A percentile compares a stretch with the other conserved stretches of the same genome.
Conservation (phyloP, 2,888 invertebrate genomes). For the Ornithoptera alexandrae region DNA sequence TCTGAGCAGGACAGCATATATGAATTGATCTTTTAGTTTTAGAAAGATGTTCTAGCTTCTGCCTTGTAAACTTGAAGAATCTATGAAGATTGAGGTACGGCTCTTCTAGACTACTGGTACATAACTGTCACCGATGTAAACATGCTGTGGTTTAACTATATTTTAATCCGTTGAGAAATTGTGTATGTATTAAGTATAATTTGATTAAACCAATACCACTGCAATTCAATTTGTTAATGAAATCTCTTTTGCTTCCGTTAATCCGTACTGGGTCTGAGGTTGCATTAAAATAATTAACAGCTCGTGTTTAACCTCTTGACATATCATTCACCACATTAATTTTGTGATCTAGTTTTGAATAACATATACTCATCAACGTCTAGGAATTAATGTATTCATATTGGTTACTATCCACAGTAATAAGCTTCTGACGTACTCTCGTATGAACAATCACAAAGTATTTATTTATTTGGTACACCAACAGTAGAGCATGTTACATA, state of each 20-base stretch:
- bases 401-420: too few relatives aligned
- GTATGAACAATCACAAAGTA: too few relatives aligned
- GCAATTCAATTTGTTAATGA: conserved; percentile 21
- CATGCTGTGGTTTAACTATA: background rate
- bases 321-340: background rate
- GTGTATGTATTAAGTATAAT: background rate
- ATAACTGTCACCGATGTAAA: background rate
- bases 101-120: background rate
- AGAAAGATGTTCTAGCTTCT: too few relatives aligned
- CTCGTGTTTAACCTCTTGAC: background rate
- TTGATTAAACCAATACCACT: background rate
- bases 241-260: conserved; percentile 13
- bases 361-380: background rate
- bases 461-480: too few relatives aligned
- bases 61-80: too few relatives aligned
- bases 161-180: background rate
- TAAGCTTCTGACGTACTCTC: too few relatives aligned
- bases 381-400: too few relatives aligned
- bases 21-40: too few relatives aligned
- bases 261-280: background rate
- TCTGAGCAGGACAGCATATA: too few relatives aligned
- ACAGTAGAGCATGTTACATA: too few relatives aligned
- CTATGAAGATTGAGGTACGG: too few relatives aligned
- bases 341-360: background rate
- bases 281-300: background rate